These are phyloP conservation scores for Sclerurus mexicanus DNA, from an alignment of 2,113 vertebrate genomes.

Conservation along the genomic window DNA sequence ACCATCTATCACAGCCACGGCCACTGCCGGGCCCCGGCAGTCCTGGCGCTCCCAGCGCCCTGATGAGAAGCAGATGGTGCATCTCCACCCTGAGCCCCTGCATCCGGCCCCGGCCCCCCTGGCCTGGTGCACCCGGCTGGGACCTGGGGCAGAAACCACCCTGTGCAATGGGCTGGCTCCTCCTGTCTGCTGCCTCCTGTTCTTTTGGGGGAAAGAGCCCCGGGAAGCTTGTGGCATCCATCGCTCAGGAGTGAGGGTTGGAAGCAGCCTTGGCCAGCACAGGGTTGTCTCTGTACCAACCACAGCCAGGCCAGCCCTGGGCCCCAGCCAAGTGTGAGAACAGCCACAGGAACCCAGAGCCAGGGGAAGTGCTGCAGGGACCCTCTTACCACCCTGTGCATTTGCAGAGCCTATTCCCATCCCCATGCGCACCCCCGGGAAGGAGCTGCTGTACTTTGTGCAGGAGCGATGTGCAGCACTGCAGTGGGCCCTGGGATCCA, in stretches of 20 bases:
- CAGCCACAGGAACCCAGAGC: not conserved
- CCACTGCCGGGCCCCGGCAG: conserved; percentile 1
- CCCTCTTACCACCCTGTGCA: not conserved
- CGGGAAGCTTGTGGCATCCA: fast-evolving
- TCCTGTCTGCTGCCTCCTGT: fast-evolving
- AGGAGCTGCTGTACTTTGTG: fast-evolving
- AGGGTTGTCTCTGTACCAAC: not conserved
- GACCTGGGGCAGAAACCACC: not conserved
- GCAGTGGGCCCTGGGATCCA: not conserved
- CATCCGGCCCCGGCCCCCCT: not conserved
- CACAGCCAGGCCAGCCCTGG: not conserved
- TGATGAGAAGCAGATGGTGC: conserved; percentile 75
- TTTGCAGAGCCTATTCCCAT: not conserved
- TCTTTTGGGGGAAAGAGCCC: not conserved
- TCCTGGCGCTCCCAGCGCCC: not conserved
- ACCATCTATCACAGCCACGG: conserved; percentile 57
- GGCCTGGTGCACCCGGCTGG: not conserved
- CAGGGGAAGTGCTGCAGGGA: not conserved
- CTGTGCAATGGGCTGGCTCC: not conserved
- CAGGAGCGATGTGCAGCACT: fast-evolving
- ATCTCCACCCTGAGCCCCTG: conserved; percentile 12
- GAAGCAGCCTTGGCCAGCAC: not conserved
- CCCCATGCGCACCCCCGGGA: fast-evolving
- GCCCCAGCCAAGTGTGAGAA: not conserved
- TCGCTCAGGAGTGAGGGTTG: not conserved